Evolutionary conservation across 2,888 invertebrate species (phyloP), one percentile per base, ranked within the genome.

Genomic region (Protula sp.): DNA sequence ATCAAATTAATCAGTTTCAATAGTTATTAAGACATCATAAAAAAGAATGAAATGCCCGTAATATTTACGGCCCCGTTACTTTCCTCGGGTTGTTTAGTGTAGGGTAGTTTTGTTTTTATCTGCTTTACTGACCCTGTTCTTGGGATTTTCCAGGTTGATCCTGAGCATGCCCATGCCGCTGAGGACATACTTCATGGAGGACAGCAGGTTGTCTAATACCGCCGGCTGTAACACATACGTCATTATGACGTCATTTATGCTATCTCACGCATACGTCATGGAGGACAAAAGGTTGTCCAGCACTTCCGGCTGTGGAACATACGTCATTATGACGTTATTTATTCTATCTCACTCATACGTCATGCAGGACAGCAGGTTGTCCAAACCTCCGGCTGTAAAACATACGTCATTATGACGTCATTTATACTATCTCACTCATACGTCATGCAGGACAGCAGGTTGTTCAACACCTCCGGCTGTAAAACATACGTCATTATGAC

Each of bases 251-350:
- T n/a, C n/a, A n/a, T n/a, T n/a, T n/a, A n/a, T n/a, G n/a, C n/a
- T n/a, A n/a, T n/a, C n/a, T n/a, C n/a, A n/a, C n/a, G n/a, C 87
- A 79, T 86, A 87, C 77, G 87, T 87, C 87, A 87, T 87, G 24
- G 87, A 87, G 24, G 86, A 85, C 54, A 87, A 76, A 27, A 87
- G 81, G 77, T 87, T 87, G 72, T 87, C 87, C 67, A 87, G 74
- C 29, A 87, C 86, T 2, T 87, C 86, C 1, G 87, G 86, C 70
- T 87, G 82, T 14, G n/a, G n/a, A 38, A 38, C 9, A 38, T 14
- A 9, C 45, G 9, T 14, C 45, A 38, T 38, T 14, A 38, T 38
- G 9, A 38, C 45, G 45, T 9, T 38, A n/a, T 38, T 38, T n/a
- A n/a, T n/a, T n/a, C n/a, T n/a, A n/a, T n/a, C n/a, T n/a, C n/a